Conservation (phyloP, 2,113 vertebrate species). For the Buteo buteo region DNA sequence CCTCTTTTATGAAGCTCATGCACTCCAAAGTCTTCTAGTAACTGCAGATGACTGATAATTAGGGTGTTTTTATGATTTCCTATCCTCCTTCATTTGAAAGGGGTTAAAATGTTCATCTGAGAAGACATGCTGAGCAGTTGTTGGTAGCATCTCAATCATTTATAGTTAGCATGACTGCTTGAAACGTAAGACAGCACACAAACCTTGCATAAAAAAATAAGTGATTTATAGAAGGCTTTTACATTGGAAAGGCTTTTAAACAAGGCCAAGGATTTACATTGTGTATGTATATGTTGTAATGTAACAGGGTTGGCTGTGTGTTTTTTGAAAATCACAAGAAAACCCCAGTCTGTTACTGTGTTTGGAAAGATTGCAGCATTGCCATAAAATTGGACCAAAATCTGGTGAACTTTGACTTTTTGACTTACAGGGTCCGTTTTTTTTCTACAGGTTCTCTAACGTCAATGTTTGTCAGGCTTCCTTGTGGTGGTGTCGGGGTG, state of each 20-base stretch:
- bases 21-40: neutral
- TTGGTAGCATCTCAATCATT: neutral
- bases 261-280: neutral
- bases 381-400: neutral
- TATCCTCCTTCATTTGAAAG: neutral
- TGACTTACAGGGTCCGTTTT: neutral
- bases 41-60: neutral
- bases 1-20: neutral
- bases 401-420: neutral
- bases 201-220: neutral
- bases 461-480: constrained; percentile 93
- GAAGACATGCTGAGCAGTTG: neutral
- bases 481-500: constrained; percentile 95
- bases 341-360: neutral
- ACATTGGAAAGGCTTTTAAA: neutral
- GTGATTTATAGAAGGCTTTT: neutral
- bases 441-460: constrained; percentile 83
- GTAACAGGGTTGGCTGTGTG: neutral
- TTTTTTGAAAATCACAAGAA: neutral
- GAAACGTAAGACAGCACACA: neutral
- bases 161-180: neutral
- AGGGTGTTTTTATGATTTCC: neutral
- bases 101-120: neutral
- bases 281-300: neutral
- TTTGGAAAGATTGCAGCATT: neutral